Percentiles rank a stretch among this genome's conserved stretches.
Conservation (phyloP, 1,140 invertebrate genomes). For the Caenorhabditis remanei region DNA sequence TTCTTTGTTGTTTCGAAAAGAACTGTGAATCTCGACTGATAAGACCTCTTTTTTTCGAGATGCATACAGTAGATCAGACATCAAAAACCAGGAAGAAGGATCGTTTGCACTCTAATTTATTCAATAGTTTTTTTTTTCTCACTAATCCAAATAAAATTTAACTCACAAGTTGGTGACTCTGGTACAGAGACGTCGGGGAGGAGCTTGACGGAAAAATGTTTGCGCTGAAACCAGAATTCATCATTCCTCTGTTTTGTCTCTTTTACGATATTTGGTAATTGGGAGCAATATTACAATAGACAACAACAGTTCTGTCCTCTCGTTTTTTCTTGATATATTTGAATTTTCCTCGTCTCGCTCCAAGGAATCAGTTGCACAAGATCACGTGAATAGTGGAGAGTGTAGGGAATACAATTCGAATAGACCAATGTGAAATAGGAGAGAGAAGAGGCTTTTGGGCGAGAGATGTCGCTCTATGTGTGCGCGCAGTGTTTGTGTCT, state of each 20-base stretch:
- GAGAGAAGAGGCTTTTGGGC: not conserved
- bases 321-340: conserved; percentile 10
- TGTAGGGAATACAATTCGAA: conserved; percentile 38
- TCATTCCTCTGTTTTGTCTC: not conserved
- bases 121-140: no score
- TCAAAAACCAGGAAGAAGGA: no score
- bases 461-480: not conserved
- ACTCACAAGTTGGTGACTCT: conserved; percentile 37
- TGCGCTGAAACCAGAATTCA: conserved; percentile 51
- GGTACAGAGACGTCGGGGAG: conserved; percentile 12
- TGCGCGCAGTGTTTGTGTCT: not conserved
- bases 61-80: no score
- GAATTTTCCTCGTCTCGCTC: conserved; percentile 53
- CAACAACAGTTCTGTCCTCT: not conserved
- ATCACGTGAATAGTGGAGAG: conserved; percentile 48
- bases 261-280: conserved; percentile 1
- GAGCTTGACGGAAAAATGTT: conserved; percentile 45
- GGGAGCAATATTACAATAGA: no score
- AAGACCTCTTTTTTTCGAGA: no score
- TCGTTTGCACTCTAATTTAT: no score
- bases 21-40: no score
- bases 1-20: no score
- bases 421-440: not conserved
- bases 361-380: conserved; percentile 56
- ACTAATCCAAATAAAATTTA: not conserved